Percentiles rank a stretch among this genome's conserved stretches.
Conservation (phyloP, 2,888 invertebrate species). For the Syrista parreyssii region DNA sequence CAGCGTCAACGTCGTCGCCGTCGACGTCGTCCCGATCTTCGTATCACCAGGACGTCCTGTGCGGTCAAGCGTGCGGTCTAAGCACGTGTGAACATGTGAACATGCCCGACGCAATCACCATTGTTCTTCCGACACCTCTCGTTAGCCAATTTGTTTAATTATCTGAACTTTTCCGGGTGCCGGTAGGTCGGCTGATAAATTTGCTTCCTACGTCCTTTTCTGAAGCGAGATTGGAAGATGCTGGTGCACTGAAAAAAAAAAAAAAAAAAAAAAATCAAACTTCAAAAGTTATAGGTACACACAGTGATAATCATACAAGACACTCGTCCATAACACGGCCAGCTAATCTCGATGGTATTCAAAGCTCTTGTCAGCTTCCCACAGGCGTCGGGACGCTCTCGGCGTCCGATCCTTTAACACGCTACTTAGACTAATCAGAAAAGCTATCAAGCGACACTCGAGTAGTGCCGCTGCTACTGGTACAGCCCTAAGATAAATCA, state of each 20-base stretch:
- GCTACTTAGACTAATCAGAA: slow-evolving; percentile 12
- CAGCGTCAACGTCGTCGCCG: neutral
- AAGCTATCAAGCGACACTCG: slow-evolving; percentile 22
- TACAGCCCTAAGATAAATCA: neutral
- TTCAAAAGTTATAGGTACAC: neutral
- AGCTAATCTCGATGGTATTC: neutral
- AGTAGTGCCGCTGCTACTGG: neutral
- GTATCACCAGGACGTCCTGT: slow-evolving; percentile 63
- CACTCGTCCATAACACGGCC: neutral
- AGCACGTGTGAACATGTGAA: slow-evolving; percentile 34
- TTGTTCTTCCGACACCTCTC: slow-evolving; percentile 42
- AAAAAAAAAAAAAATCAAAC: neutral
- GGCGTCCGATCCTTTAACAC: slow-evolving; percentile 7
- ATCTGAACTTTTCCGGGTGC: slow-evolving; percentile 45
- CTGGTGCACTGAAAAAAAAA: neutral
- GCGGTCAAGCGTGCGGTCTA: slow-evolving; percentile 51
- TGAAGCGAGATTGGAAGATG: neutral
- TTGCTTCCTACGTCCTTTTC: neutral
- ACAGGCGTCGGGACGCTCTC: slow-evolving; percentile 7
- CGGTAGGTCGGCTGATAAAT: neutral
- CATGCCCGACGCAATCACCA: slow-evolving; percentile 39
- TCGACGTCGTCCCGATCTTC: neutral
- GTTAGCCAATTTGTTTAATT: slow-evolving; percentile 49
- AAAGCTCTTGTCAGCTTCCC: slow-evolving; percentile 2
- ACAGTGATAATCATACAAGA: neutral